Percentiles rank a stretch among this genome's conserved stretches.
These are phyloP conservation scores for Trialeurodes vaporariorum DNA, from an alignment of 1,140 invertebrate species.

Conservation along the genomic window DNA sequence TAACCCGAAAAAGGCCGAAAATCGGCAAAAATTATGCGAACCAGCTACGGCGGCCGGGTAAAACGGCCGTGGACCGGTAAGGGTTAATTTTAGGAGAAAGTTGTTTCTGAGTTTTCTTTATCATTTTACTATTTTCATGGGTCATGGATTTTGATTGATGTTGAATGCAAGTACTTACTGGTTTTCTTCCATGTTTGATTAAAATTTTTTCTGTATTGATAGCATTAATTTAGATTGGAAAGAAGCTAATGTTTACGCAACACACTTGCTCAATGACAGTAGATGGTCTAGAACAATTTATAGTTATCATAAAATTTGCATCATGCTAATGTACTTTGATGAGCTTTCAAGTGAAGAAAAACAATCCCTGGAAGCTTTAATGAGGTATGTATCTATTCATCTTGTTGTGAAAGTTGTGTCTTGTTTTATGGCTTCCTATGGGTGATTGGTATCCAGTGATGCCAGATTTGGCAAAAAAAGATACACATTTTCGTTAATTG, in stretches of 20 bases:
- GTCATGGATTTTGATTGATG: too few species aligned
- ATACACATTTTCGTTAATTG: background rate
- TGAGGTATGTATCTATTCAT: conserved; percentile 38
- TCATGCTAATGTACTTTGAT: conserved; percentile 55
- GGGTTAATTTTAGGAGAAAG: too few species aligned
- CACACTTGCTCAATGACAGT: conserved; percentile 59
- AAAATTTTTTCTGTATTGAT: conserved; percentile 23
- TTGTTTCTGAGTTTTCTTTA: too few species aligned
- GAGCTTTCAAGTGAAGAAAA: conserved; percentile 40
- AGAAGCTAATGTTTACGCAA: conserved; percentile 57
- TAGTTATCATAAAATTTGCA: conserved; percentile 74
- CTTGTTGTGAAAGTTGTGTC: background rate
- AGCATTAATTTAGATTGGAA: conserved; percentile 53
- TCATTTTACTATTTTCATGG: too few species aligned
- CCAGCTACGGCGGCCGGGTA: too few species aligned
- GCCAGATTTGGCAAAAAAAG: too few species aligned
- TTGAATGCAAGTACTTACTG: background rate
- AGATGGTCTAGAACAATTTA: conserved; percentile 88
- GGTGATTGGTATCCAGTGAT: too few species aligned
- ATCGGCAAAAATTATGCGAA: too few species aligned
- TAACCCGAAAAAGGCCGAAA: too few species aligned
- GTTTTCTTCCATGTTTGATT: background rate
- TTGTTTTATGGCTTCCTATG: too few species aligned
- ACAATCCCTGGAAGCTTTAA: conserved; percentile 41
- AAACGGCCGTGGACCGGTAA: too few species aligned